These are phyloP conservation scores for Cotesia vestalis DNA, from an alignment of 1,140 invertebrate species.

Conservation along the genomic window DNA sequence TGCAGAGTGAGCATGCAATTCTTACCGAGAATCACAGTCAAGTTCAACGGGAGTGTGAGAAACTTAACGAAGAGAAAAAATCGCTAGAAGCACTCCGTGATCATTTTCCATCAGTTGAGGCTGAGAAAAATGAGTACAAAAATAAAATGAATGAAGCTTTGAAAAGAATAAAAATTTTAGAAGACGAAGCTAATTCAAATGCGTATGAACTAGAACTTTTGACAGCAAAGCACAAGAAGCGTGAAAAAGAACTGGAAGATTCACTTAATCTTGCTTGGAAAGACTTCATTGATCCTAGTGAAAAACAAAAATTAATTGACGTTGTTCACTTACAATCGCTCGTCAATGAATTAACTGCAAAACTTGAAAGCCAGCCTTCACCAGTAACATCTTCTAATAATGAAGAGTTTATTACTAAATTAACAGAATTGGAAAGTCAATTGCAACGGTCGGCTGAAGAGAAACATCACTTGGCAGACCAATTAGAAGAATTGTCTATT, in stretches of 20 bases:
- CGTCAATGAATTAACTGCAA: conserved; percentile 10
- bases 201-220: conserved; percentile 35
- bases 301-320: conserved; percentile 17
- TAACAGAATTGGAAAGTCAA: conserved; percentile 27
- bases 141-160: conserved; percentile 28
- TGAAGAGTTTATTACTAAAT: conserved; percentile 29
- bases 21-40: neutral
- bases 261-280: conserved; percentile 36
- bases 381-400: conserved; percentile 22
- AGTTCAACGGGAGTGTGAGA: neutral
- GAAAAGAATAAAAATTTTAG: conserved; percentile 28
- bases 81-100: conserved; percentile 17
- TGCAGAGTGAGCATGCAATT: conserved; percentile 33
- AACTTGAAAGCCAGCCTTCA: conserved; percentile 21
- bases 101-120: conserved; percentile 24
- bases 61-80: conserved; percentile 29
- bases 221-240: conserved; percentile 33
- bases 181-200: conserved; percentile 31
- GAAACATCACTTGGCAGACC: neutral
- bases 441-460: conserved; percentile 22
- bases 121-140: conserved; percentile 36
- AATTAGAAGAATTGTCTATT: neutral
- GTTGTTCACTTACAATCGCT: conserved; percentile 26
- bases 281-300: conserved; percentile 3
- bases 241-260: conserved; percentile 37